Conservation (phyloP, 2,888 invertebrate species). For the Panopea generosa region DNA sequence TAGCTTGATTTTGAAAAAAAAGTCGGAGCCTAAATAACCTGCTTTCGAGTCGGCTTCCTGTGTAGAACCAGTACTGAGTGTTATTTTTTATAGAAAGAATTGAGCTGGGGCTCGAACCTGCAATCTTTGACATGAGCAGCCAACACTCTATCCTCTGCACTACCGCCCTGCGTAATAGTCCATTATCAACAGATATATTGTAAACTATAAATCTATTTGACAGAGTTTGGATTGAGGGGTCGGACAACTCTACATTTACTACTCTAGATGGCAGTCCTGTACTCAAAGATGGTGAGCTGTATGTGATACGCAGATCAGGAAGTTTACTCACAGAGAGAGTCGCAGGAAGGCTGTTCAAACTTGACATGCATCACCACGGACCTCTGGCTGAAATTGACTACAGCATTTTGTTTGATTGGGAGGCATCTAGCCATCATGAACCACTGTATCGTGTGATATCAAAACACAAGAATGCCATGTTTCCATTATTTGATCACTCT, state of each 20-base stretch:
- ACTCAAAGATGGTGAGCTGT: conserved; percentile 1
- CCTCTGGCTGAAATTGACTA: conserved; percentile 22
- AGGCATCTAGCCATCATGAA: conserved; percentile 40
- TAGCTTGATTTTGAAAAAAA: no score
- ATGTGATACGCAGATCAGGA: conserved; percentile 7
- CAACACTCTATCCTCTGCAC: no score
- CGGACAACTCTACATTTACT: conserved; percentile 7
- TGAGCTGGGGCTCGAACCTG: no score
- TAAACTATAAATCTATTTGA: no score
- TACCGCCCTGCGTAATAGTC: no score
- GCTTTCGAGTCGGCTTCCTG: no score
- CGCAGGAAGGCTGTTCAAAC: conserved; percentile 19
- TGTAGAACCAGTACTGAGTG: no score
- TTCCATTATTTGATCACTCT: conserved; percentile 39
- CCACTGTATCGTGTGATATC: conserved; percentile 36
- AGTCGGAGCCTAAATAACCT: no score
- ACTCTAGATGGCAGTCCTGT: conserved; percentile 30
- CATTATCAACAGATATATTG: no score
- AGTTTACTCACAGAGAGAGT: conserved; percentile 22
- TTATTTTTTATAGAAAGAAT: no score
- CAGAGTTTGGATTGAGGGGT: conserved; percentile 31
- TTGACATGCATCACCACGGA: conserved; percentile 9
- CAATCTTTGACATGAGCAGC: no score
- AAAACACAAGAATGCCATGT: not conserved
- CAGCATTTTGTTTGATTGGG: conserved; percentile 42